These are phyloP conservation scores for Augiades crinisus DNA, from an alignment of 2,888 invertebrate species.

Conservation along the genomic window DNA sequence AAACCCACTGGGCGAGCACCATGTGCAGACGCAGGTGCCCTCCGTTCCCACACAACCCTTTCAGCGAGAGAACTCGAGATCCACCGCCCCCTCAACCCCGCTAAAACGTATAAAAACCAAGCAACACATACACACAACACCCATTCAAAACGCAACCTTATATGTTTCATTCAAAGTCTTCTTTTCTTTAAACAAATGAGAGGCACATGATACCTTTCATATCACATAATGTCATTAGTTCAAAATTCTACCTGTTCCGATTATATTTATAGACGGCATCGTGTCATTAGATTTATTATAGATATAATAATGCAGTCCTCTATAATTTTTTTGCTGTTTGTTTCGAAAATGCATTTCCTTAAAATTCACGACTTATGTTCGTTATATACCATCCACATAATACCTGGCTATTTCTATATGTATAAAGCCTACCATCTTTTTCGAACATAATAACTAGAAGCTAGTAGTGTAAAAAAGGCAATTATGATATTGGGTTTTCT, in stretches of 20 bases:
- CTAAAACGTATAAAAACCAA: constrained; percentile 56
- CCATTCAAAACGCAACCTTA: constrained; percentile 38
- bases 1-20: constrained; percentile 70
- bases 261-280: constrained; percentile 76
- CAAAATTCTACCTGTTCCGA: constrained; percentile 78
- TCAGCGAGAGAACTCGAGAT: constrained; percentile 63
- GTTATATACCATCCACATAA: not conserved
- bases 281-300: constrained; percentile 81
- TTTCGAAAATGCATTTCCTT: constrained; percentile 35
- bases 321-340: constrained; percentile 62
- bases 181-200: constrained; percentile 28
- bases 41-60: constrained; percentile 82
- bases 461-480: too few relatives aligned
- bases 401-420: too few relatives aligned
- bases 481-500: too few relatives aligned
- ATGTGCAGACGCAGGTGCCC: constrained; percentile 81
- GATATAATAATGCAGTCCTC: constrained; percentile 79
- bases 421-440: too few relatives aligned
- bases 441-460: too few relatives aligned
- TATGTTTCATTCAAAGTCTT: constrained; percentile 17
- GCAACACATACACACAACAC: constrained; percentile 33
- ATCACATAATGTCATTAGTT: constrained; percentile 55
- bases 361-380: constrained; percentile 8
- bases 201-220: constrained; percentile 40
- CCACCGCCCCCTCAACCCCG: constrained; percentile 51